Base-by-base conservation (phyloP, 53 echinoderm and acorn worm genomes). In the Arbacia lixula region DNA sequence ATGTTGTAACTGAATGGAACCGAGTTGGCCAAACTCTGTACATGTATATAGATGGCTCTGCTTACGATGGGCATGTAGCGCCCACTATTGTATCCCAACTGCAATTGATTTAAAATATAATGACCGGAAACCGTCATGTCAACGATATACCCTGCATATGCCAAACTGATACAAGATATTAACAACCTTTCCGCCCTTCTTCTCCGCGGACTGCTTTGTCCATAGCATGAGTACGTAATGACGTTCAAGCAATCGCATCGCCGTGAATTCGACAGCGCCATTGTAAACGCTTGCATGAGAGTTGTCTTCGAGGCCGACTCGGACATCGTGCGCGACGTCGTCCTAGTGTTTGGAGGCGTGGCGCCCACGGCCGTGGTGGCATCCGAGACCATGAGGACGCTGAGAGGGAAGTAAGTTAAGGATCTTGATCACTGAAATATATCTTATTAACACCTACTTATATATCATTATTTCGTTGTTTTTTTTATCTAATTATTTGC, bases 211-310 rank as follows among this genome's bases (percentile, higher is more conserved):
- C 38, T n/a, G n/a, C n/a, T n/a, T n/a, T 40, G 30, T 24, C 20
- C 30, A 1, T 17, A 94, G 94, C 89, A 89, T 73, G 94, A 94
- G 53, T 89, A 86, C 41, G 63, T 91, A 42, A 79, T 51, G 22
- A 86, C 84, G 5, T 94, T 81, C 80, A 94, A 94, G 82, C 94
- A 94, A 80, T 73, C 94, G 3, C 91, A 74, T 46, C 68, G 94
- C 38, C 86, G 94, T 29, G 94, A 94, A 53, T 91, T 91, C 61
- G 94, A 94, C 67, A 94, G 91, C 53, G 94, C 94, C 9, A 85
- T 94, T 6, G 94, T 92, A 34, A 94, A 94, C 74, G 89, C 91
- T 33, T 91, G 91, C 3, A 89, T 94, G 89, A 89, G 89, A 36
- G 91, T 91, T 0, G 41, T 68, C 40, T 84, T 94, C 24, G 61